Evolutionary conservation across 2,113 vertebrate species (phyloP).

Genomic region (Lates calcarifer): DNA sequence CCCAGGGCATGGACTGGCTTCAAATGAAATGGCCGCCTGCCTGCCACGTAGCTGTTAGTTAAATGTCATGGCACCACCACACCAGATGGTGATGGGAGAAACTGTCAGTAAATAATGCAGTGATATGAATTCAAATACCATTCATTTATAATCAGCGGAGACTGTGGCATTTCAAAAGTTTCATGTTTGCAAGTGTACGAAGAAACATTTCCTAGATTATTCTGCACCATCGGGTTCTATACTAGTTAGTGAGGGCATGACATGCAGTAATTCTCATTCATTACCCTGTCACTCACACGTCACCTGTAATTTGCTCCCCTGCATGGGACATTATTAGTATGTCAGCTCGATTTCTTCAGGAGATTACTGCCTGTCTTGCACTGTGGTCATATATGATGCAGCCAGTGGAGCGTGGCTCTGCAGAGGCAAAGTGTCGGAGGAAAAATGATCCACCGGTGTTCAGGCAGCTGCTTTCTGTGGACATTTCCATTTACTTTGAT

Average conservation of each 20-base stretch:
- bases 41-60: slow-evolving; percentile 61
- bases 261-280: slow-evolving; percentile 5
- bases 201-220: neutral
- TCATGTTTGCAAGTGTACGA: neutral
- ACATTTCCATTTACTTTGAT: slow-evolving; percentile 55
- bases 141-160: slow-evolving; percentile 41
- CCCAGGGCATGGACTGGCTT: slow-evolving; percentile 51
- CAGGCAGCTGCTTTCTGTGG: slow-evolving; percentile 26
- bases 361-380: slow-evolving; percentile 8
- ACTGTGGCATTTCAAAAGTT: slow-evolving; percentile 39
- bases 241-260: neutral
- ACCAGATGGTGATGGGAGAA: slow-evolving; percentile 70
- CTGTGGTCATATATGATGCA: slow-evolving; percentile 10
- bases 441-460: slow-evolving; percentile 8
- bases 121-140: slow-evolving; percentile 54
- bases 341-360: neutral
- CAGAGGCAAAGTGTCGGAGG: neutral
- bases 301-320: slow-evolving; percentile 19
- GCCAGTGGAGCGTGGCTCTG: neutral
- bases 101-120: slow-evolving; percentile 67
- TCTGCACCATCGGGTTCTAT: slow-evolving; percentile 2
- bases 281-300: slow-evolving; percentile 25
- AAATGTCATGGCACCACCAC: slow-evolving; percentile 72
- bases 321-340: slow-evolving; percentile 23
- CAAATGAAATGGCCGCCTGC: slow-evolving; percentile 61